Percentiles rank a stretch among this genome's conserved stretches.
Conservation (phyloP, 2,888 invertebrate genomes). For the Tinea trinotella region DNA sequence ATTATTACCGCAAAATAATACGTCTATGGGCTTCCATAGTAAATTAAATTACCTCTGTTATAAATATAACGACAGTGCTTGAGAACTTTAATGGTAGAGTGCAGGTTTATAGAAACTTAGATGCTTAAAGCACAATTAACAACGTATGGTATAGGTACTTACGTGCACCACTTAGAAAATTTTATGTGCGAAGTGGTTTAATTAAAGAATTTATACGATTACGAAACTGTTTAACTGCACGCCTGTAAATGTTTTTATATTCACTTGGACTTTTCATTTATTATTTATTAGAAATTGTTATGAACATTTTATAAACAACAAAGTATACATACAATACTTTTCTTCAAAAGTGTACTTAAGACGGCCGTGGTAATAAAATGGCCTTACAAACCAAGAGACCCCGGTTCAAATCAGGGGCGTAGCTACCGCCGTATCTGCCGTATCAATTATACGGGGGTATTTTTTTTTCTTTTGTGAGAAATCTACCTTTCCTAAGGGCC, state of each 20-base stretch:
- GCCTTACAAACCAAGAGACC: no score
- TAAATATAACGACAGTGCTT: slow-evolving; percentile 17
- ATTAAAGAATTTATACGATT: slow-evolving; percentile 49
- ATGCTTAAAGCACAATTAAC: slow-evolving; percentile 15
- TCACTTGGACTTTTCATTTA: not conserved
- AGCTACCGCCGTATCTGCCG: no score
- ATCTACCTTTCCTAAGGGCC: no score
- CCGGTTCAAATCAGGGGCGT: no score
- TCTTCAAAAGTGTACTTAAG: no score
- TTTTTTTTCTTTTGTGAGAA: no score
- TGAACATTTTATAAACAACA: not conserved
- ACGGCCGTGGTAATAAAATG: no score
- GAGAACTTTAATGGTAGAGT: slow-evolving; percentile 14
- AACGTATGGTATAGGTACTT: not conserved
- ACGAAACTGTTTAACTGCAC: slow-evolving; percentile 26
- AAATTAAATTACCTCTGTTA: slow-evolving; percentile 11
- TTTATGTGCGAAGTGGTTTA: slow-evolving; percentile 37
- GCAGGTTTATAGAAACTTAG: slow-evolving; percentile 12
- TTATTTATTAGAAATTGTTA: not conserved
- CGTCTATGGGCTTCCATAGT: slow-evolving; percentile 6
- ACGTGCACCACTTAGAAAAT: not conserved
- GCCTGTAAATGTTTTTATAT: not conserved
- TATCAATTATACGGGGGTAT: no score
- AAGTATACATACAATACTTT: no score
- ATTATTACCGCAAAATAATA: not conserved